These are phyloP conservation scores for Colaptes auratus DNA, from an alignment of 2,113 vertebrate species.

Conservation along the genomic window DNA sequence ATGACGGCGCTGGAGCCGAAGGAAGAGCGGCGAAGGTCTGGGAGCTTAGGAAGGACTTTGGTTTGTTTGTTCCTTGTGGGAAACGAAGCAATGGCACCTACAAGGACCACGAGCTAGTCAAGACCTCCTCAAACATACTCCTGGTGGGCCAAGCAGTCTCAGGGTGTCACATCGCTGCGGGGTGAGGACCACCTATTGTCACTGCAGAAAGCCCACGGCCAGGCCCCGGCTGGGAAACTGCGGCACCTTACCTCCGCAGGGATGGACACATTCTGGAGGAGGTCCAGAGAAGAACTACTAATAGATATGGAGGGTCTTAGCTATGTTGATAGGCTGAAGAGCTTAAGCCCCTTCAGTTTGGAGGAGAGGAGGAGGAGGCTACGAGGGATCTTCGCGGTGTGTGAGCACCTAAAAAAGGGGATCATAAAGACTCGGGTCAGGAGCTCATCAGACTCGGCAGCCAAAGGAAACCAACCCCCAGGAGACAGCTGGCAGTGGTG, in stretches of 20 bases:
- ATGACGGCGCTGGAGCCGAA: neutral
- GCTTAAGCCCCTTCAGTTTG: slow-evolving; percentile 69
- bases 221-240: slow-evolving; percentile 55
- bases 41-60: neutral
- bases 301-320: slow-evolving; percentile 65
- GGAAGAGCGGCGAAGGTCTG: neutral
- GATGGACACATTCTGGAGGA: slow-evolving; percentile 67
- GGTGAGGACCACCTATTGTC: slow-evolving; percentile 34
- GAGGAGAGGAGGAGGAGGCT: slow-evolving; percentile 63
- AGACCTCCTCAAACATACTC: neutral
- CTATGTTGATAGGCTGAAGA: slow-evolving; percentile 68
- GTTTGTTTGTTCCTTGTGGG: neutral
- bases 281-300: slow-evolving; percentile 70
- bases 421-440: slow-evolving; percentile 68
- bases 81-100: neutral
- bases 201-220: slow-evolving; percentile 45
- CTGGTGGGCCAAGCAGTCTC: neutral
- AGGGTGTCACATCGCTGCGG: slow-evolving; percentile 33
- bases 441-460: slow-evolving; percentile 29
- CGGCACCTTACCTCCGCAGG: slow-evolving; percentile 68
- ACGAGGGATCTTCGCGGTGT: slow-evolving; percentile 67
- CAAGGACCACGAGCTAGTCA: neutral
- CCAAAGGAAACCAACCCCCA: slow-evolving; percentile 21
- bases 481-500: neutral
- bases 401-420: slow-evolving; percentile 64